Percentiles rank a stretch among this genome's conserved stretches.
These are phyloP conservation scores for Tragopan temminckii DNA, from an alignment of 2,797 vertebrate genomes.

Conservation along the genomic window DNA sequence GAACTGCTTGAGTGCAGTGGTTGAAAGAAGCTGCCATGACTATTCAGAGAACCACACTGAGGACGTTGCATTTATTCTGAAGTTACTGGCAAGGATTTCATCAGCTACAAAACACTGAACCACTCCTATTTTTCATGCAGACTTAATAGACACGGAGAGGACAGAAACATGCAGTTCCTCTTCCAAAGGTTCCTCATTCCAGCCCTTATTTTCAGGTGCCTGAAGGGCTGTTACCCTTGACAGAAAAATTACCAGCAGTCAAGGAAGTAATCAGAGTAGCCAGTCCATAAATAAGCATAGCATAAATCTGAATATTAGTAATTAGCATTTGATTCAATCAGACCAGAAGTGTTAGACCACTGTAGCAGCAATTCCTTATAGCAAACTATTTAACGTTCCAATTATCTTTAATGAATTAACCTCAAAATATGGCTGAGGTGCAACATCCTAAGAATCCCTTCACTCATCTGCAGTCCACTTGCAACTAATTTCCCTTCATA, in stretches of 20 bases:
- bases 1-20: neutral
- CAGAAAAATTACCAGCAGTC: slow-evolving; percentile 30
- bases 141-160: neutral
- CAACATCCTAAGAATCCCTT: slow-evolving; percentile 47
- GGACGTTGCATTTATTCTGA: neutral
- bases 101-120: neutral
- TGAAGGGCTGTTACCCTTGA: slow-evolving; percentile 3
- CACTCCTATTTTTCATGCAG: neutral
- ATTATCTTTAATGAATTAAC: slow-evolving; percentile 61
- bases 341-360: slow-evolving; percentile 3
- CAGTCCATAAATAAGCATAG: slow-evolving; percentile 53
- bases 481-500: slow-evolving; percentile 56
- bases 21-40: accelerated
- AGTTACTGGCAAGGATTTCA: neutral
- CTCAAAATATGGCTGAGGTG: slow-evolving; percentile 24
- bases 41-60: neutral
- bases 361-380: neutral
- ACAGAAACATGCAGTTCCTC: neutral
- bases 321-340: slow-evolving; percentile 63
- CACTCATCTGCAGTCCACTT: slow-evolving; percentile 66
- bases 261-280: slow-evolving; percentile 30
- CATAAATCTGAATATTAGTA: slow-evolving; percentile 55
- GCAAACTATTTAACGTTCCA: slow-evolving; percentile 64
- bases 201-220: neutral
- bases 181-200: neutral